These are phyloP conservation scores for Emydoidea blandingii DNA, from an alignment of 2,797 vertebrate genomes.

Conservation along the genomic window DNA sequence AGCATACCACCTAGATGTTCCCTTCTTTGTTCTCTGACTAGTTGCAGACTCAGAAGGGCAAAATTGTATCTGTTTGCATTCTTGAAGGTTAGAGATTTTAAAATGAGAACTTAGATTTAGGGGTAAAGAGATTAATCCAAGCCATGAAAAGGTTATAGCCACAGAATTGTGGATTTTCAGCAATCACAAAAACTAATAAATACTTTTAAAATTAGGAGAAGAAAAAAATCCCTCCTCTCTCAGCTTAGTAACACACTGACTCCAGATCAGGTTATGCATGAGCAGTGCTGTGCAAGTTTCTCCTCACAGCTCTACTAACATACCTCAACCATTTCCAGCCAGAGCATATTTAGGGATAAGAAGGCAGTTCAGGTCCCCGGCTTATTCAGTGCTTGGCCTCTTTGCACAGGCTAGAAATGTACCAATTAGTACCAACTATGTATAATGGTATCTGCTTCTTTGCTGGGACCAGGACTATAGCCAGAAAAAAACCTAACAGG, in stretches of 20 bases:
- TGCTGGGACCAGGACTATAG: neutral
- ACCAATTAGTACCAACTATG: neutral
- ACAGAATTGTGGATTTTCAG: neutral
- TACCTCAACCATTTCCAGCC: neutral
- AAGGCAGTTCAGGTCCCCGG: neutral
- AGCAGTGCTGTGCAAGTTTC: too few relatives aligned
- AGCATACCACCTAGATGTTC: neutral
- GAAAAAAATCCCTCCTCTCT: neutral
- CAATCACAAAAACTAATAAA: neutral
- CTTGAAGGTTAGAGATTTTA: neutral
- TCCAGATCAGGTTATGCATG: neutral
- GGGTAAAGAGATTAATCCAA: neutral
- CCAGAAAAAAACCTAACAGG: too few relatives aligned
- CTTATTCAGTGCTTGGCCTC: neutral
- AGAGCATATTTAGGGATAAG: neutral
- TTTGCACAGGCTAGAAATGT: fast-evolving
- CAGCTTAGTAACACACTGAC: neutral
- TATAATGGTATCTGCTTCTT: too few relatives aligned
- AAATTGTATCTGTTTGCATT: neutral
- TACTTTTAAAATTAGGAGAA: neutral
- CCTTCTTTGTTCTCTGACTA: too few relatives aligned
- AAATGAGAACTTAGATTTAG: neutral
- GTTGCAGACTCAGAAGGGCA: neutral
- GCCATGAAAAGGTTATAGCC: neutral
- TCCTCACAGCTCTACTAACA: too few relatives aligned